A percentile compares a stretch with the other conserved stretches of the same genome.
Evolutionary conservation across 2,888 invertebrate species (phyloP).

Genomic region (Rhagophthalmus giganteus): DNA sequence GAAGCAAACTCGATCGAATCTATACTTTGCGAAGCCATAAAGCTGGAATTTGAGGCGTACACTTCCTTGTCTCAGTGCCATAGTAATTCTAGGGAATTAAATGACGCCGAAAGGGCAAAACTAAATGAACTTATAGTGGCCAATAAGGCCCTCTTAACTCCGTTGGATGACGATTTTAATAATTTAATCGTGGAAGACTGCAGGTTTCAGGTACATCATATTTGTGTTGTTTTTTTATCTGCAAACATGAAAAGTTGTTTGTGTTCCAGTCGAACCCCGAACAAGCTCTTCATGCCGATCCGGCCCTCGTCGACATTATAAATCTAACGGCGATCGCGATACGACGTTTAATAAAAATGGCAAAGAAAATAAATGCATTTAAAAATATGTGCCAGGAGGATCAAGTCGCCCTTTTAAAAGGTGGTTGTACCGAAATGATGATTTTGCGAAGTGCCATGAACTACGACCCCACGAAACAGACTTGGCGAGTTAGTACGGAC

Average conservation of each 20-base stretch:
- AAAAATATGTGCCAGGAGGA: constrained; percentile 93
- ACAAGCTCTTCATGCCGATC: constrained; percentile 58
- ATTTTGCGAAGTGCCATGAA: constrained; percentile 90
- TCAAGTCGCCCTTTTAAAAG: constrained; percentile 84
- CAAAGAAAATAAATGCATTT: constrained; percentile 85
- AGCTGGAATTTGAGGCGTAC: constrained; percentile 79
- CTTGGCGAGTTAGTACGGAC: constrained; percentile 77
- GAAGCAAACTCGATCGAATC: constrained; percentile 79
- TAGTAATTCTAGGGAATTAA: constrained; percentile 68
- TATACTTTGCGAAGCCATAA: constrained; percentile 82
- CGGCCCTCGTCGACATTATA: constrained; percentile 78
- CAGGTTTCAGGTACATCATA: constrained; percentile 62
- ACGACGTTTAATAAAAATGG: constrained; percentile 81
- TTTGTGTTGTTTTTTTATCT: no score
- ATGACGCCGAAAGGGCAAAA: constrained; percentile 82
- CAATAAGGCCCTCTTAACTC: constrained; percentile 81
- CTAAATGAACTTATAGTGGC: constrained; percentile 83
- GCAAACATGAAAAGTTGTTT: no score
- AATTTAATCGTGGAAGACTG: constrained; percentile 69
- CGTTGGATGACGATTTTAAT: constrained; percentile 80
- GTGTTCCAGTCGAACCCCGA: constrained; percentile 26
- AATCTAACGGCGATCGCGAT: constrained; percentile 93
- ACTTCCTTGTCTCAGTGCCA: constrained; percentile 63
- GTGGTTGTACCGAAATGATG: constrained; percentile 96
- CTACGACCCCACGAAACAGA: constrained; percentile 85